These are phyloP conservation scores for Polia nebulosa DNA, from an alignment of 2,888 invertebrate genomes.

Conservation along the genomic window DNA sequence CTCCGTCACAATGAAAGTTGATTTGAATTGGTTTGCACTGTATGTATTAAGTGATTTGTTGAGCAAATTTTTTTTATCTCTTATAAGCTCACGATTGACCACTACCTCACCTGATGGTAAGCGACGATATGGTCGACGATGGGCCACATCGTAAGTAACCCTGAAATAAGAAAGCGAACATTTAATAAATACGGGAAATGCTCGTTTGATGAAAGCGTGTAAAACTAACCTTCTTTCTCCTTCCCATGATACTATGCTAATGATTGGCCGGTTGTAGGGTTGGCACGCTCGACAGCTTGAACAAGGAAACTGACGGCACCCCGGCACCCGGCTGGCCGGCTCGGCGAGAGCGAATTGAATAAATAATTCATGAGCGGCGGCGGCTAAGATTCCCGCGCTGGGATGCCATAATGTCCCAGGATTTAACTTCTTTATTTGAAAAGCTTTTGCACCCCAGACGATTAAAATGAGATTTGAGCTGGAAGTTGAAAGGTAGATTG, in stretches of 20 bases:
- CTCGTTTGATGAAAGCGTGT: neutral
- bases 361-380: slow-evolving; percentile 67
- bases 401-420: slow-evolving; percentile 50
- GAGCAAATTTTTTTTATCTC: too few species aligned
- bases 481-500: slow-evolving; percentile 38
- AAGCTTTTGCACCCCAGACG: slow-evolving; percentile 51
- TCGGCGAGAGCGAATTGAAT: slow-evolving; percentile 63
- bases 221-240: slow-evolving; percentile 36
- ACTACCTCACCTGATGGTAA: too few species aligned
- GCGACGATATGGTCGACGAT: too few species aligned
- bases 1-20: too few species aligned
- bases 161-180: too few species aligned
- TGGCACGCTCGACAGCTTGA: slow-evolving; percentile 62
- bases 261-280: slow-evolving; percentile 51
- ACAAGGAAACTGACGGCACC: slow-evolving; percentile 64
- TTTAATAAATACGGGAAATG: neutral
- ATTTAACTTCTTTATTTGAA: slow-evolving; percentile 64
- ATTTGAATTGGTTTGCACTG: too few species aligned
- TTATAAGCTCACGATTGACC: too few species aligned
- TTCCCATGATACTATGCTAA: slow-evolving; percentile 47
- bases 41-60: too few species aligned
- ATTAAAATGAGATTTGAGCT: slow-evolving; percentile 44
- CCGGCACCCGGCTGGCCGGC: slow-evolving; percentile 24
- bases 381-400: slow-evolving; percentile 59
- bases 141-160: too few species aligned